Conservation (phyloP, 2,797 vertebrate genomes). For the Vespertilio murinus region DNA sequence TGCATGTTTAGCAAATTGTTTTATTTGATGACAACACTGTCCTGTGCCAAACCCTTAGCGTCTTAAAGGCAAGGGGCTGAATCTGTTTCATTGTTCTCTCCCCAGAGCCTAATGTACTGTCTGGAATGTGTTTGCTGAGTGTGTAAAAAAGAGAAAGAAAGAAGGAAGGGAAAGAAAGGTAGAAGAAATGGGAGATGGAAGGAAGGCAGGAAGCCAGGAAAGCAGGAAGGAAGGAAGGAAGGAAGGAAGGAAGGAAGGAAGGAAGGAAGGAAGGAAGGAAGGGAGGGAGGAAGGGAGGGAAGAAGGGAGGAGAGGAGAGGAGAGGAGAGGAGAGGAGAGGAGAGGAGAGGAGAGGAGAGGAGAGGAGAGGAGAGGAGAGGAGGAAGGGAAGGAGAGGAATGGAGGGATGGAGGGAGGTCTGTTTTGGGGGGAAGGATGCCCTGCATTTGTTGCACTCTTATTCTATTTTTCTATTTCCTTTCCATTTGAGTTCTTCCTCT, state of each 20-base stretch:
- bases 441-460: neutral
- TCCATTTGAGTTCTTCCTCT: neutral
- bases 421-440: neutral
- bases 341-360: too few relatives aligned
- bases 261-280: too few relatives aligned
- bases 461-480: neutral
- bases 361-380: fast-evolving
- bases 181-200: neutral
- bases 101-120: neutral
- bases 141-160: neutral
- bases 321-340: fast-evolving
- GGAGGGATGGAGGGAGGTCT: too few relatives aligned
- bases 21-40: neutral
- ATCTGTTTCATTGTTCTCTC: neutral
- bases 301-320: fast-evolving
- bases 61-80: neutral
- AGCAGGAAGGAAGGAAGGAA: fast-evolving
- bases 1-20: neutral
- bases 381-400: neutral
- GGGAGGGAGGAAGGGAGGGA: too few relatives aligned
- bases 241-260: too few relatives aligned
- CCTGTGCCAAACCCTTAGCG: neutral
- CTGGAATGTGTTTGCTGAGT: neutral
- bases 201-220: too few relatives aligned
- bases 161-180: neutral